A percentile compares a stretch with the other conserved stretches of the same genome.
Conservation (phyloP, 2,113 vertebrate genomes). For the Sylvia atricapilla region DNA sequence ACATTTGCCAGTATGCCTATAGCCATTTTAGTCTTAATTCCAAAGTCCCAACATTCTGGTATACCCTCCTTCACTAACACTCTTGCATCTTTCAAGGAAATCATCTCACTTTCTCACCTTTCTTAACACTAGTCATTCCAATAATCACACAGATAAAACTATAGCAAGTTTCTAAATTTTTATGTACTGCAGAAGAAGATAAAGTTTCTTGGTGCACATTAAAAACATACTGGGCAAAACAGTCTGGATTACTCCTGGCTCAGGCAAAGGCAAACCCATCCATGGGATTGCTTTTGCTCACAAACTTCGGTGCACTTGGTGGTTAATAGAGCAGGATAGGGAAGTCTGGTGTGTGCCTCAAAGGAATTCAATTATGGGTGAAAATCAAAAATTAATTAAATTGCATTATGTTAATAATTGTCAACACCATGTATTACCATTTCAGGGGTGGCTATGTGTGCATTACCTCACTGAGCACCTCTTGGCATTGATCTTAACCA, state of each 20-base stretch:
- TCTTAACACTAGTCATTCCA: background rate
- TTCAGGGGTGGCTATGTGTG: fast-evolving
- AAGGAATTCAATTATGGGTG: background rate
- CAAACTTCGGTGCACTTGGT: background rate
- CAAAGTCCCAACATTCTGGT: background rate
- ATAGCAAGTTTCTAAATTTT: background rate
- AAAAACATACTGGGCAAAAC: background rate
- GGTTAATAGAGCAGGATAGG: background rate
- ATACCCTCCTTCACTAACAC: background rate
- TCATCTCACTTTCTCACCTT: background rate
- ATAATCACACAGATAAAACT: background rate
- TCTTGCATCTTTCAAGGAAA: background rate
- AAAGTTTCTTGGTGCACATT: background rate
- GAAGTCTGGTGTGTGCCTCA: background rate
- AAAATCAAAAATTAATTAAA: background rate
- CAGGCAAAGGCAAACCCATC: background rate
- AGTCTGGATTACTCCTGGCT: background rate
- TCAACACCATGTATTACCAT: background rate
- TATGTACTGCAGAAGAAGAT: background rate
- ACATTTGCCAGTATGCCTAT: background rate
- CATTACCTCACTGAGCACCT: background rate
- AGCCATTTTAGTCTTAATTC: background rate
- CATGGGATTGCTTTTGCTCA: background rate
- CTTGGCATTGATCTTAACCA: fast-evolving
- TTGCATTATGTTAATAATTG: background rate